Percentiles rank a stretch among this genome's conserved stretches.
phyloP scores from a whole-genome alignment of 2,888 invertebrate species.

The Exocentrus adspersus region DNA sequence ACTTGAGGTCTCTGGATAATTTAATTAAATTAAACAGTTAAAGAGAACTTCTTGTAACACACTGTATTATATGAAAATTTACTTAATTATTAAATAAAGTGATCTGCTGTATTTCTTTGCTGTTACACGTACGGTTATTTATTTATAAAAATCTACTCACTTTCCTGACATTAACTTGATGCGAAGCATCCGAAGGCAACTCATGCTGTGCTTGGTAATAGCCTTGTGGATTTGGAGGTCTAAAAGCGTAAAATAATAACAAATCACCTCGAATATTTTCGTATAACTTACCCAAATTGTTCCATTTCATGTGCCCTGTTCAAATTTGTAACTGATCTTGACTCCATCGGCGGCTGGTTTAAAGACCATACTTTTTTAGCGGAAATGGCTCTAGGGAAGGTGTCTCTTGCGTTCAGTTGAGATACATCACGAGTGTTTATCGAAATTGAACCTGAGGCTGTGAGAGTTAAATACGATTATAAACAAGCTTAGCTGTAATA shows the following conservation, averaged over 20 bases:
- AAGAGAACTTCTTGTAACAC: no score
- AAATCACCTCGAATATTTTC: no score
- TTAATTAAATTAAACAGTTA: no score
- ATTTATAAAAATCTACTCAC: constrained; percentile 51
- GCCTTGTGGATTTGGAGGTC: constrained; percentile 46
- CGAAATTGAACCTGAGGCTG: constrained; percentile 62
- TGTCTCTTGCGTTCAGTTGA: constrained; percentile 55
- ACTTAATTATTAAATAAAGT: no score
- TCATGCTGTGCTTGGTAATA: constrained; percentile 58
- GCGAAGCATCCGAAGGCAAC: constrained; percentile 52
- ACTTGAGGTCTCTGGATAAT: no score
- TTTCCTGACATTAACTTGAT: constrained; percentile 48
- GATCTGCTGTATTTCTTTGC: no score
- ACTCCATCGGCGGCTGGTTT: constrained; percentile 46
- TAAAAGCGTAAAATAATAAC: constrained; percentile 18
- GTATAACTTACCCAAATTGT: constrained; percentile 36
- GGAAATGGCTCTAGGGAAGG: constrained; percentile 56
- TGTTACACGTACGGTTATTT: not conserved
- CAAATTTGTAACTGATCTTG: constrained; percentile 54
- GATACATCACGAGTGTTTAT: constrained; percentile 57
- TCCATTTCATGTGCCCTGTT: constrained; percentile 35
- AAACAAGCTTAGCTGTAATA: no score
- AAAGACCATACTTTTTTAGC: constrained; percentile 55
- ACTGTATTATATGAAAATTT: no score
- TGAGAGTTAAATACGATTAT: constrained; percentile 46